Evolutionary conservation across 2,797 vertebrate genomes (phyloP).

Genomic region (Eulemur rubriventer): DNA sequence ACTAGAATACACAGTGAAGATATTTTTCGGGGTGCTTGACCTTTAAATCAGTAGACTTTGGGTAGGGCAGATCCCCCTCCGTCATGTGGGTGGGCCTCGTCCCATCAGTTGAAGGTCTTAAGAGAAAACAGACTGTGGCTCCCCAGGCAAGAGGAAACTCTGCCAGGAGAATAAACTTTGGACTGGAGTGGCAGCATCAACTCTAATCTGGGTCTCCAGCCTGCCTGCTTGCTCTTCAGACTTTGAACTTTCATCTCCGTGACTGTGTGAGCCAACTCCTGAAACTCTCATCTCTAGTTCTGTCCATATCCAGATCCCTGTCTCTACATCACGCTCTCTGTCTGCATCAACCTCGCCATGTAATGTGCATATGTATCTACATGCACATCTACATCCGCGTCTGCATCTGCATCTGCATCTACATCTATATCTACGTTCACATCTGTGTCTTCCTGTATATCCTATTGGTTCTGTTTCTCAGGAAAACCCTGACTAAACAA

Average conservation of each 20-base stretch:
- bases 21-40: neutral
- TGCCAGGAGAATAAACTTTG: neutral
- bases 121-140: neutral
- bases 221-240: neutral
- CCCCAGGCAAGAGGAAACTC: rapidly evolving
- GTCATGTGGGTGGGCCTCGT: neutral
- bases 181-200: neutral
- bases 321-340: neutral
- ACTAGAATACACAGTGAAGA: too few relatives aligned
- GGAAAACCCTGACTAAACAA: neutral
- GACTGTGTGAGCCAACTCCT: too few relatives aligned
- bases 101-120: neutral
- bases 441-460: too few relatives aligned
- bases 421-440: too few relatives aligned
- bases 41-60: too few relatives aligned
- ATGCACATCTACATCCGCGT: too few relatives aligned
- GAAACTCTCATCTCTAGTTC: neutral
- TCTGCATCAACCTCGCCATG: too few relatives aligned
- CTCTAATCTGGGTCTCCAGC: too few relatives aligned
- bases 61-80: neutral
- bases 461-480: neutral
- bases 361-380: too few relatives aligned
- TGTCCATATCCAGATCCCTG: rapidly evolving
- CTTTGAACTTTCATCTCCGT: neutral
- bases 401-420: too few relatives aligned